Evolutionary conservation across 2,888 invertebrate genomes (phyloP).

Genomic region (Megamerina dolium): DNA sequence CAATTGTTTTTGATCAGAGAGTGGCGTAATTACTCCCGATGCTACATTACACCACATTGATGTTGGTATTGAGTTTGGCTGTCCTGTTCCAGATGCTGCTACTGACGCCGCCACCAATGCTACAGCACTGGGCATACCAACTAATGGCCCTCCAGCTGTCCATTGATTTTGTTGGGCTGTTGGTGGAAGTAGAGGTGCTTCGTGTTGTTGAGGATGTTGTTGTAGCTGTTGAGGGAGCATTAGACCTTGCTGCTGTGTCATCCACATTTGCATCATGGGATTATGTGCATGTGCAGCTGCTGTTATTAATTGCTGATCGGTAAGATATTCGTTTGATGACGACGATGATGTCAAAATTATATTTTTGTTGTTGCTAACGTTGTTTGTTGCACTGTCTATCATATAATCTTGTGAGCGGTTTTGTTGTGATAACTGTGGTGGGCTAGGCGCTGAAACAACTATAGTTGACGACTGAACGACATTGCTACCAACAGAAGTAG

Average conservation of each 20-base stretch:
- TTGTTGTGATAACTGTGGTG: slow-evolving; percentile 12
- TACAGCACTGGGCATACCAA: slow-evolving; percentile 18
- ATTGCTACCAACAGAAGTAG: slow-evolving; percentile 9
- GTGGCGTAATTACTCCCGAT: slow-evolving; percentile 4
- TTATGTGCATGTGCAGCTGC: slow-evolving; percentile 21
- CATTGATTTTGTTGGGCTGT: slow-evolving; percentile 14
- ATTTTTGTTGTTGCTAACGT: no score
- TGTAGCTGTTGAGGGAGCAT: slow-evolving; percentile 17
- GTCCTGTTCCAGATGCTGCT: no score
- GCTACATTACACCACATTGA: slow-evolving; percentile 29
- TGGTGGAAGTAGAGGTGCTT: no score
- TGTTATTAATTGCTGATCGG: slow-evolving; percentile 30
- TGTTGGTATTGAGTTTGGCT: slow-evolving; percentile 20
- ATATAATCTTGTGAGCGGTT: slow-evolving; percentile 6
- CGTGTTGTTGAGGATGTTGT: slow-evolving; percentile 11
- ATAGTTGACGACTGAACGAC: no score
- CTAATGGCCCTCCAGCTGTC: slow-evolving; percentile 18
- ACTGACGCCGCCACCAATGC: slow-evolving; percentile 2
- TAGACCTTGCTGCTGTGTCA: slow-evolving; percentile 21
- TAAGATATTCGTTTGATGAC: slow-evolving; percentile 28
- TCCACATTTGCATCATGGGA: slow-evolving; percentile 36
- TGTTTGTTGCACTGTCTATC: no score
- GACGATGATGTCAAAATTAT: no score
- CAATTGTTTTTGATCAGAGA: slow-evolving; percentile 9
- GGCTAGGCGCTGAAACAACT: no score